Base-by-base conservation (phyloP, 2,113 vertebrate species). In the Sceloporus tristichus region DNA sequence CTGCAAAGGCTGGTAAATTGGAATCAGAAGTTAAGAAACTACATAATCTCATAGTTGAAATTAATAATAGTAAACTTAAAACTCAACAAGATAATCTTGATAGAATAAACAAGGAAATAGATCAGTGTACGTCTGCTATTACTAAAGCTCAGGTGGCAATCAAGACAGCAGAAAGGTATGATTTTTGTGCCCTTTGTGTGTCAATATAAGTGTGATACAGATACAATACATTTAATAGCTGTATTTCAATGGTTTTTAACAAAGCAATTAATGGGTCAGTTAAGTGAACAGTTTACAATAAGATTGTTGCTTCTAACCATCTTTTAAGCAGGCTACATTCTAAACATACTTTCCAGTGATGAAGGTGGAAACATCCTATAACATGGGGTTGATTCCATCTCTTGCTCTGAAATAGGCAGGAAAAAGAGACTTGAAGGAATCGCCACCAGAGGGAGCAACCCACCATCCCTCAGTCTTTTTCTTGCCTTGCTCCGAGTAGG, bases 111-210 rank as follows among this genome's bases (percentile, higher is more conserved):
- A 97, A 98, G 73, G 97, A 98, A 71, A 96, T 99, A 1, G 99
- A 99, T 59, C 97, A 97, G 19, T 98, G 97, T 82, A 94, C 97
- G 40, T 99, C 98, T 81, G 89, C 96, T 89, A 94, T 98, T 91
- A 99, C 98, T 59, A 99, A 98, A 96, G 99, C 99, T 73, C 97
- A 98, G 84, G 99, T 99, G 90, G 98, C 98, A 14, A 96, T 98
- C 95, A 99, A 96, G 97, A 98, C 97, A 18, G 98, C 98, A 1
- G 96, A 96, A 84, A 98, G 99, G 99, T 99, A 93, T 70, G 83
- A 2, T 84, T 70, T 48, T 88, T 29, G 48, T 25, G 7, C 66
- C 53, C 40, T 0, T 38, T 1, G 0, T 0, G 1, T 8, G 40
- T 16, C 81, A 84, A 78, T n/a, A 53, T 48, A 38, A 48, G 48